Percentiles rank a stretch among this genome's conserved stretches.
Evolutionary conservation across 2,888 invertebrate genomes (phyloP).

Genomic region (Biston stratarius): DNA sequence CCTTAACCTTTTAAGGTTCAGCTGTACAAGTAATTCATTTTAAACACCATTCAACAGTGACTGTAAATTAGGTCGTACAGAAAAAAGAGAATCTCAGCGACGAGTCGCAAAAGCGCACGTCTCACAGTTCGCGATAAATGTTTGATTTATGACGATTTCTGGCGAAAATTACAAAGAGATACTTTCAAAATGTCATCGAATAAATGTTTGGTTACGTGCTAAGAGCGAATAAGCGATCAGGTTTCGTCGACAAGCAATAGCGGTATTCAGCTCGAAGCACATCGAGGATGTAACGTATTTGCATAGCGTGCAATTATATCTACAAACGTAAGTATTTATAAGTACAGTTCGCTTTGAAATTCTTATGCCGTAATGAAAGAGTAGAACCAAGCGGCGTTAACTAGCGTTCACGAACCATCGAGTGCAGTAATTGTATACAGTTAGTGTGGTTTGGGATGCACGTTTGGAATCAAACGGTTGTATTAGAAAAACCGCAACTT

Average conservation of each 20-base stretch:
- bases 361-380: conserved; percentile 65
- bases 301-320: conserved; percentile 52
- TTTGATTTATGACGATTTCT: conserved; percentile 58
- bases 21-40: conserved; percentile 2
- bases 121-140: conserved; percentile 53
- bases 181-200: conserved; percentile 46
- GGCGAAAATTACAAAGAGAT: conserved; percentile 51
- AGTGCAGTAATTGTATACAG: conserved; percentile 67
- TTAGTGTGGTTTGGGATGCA: conserved; percentile 70
- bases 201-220: conserved; percentile 46
- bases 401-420: conserved; percentile 53
- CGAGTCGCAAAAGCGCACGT: conserved; percentile 26
- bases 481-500: conserved; percentile 68
- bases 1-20: neutral
- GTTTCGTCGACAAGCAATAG: conserved; percentile 49
- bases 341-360: conserved; percentile 53
- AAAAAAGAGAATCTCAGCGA: conserved; percentile 10
- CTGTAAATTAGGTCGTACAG: conserved; percentile 20
- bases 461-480: conserved; percentile 61
- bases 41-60: conserved; percentile 8
- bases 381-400: conserved; percentile 43
- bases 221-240: conserved; percentile 46
- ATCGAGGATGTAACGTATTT: conserved; percentile 47
- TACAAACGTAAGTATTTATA: conserved; percentile 44
- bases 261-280: conserved; percentile 47